phyloP scores from a whole-genome alignment of 92 coral and sea anemone genomes.

The Metridium senile region DNA sequence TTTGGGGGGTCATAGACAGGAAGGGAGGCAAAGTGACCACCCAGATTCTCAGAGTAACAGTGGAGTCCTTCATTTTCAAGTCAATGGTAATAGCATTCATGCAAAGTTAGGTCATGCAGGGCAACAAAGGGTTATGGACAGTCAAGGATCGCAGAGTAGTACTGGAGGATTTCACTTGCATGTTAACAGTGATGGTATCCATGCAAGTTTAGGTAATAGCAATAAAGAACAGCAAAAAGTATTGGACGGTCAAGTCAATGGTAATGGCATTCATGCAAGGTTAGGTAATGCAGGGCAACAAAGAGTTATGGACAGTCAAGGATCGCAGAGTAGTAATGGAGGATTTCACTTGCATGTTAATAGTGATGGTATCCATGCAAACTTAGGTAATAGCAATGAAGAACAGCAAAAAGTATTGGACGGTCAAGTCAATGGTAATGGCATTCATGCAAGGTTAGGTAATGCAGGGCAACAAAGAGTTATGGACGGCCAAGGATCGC shows the following conservation, averaged over 20 bases:
- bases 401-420: background rate
- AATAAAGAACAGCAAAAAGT: too few species aligned
- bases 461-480: background rate
- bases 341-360: background rate
- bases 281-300: background rate
- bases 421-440: conserved; percentile 1
- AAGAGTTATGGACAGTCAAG: background rate
- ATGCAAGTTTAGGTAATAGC: background rate
- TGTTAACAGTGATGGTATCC: background rate
- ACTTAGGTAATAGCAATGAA: background rate
- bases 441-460: background rate
- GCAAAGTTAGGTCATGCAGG: background rate
- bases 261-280: background rate
- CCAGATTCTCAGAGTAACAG: background rate
- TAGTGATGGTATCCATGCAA: background rate
- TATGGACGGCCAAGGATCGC: background rate
- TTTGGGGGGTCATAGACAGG: background rate
- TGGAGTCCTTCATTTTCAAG: background rate
- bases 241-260: conserved; percentile 7
- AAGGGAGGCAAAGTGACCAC: background rate
- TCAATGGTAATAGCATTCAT: conserved; percentile 5
- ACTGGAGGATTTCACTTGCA: background rate
- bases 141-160: background rate
- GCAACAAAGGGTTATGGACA: background rate
- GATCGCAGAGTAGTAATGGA: background rate